These are phyloP conservation scores for Eupeodes luniger DNA, from an alignment of 2,888 invertebrate genomes.

Conservation along the genomic window DNA sequence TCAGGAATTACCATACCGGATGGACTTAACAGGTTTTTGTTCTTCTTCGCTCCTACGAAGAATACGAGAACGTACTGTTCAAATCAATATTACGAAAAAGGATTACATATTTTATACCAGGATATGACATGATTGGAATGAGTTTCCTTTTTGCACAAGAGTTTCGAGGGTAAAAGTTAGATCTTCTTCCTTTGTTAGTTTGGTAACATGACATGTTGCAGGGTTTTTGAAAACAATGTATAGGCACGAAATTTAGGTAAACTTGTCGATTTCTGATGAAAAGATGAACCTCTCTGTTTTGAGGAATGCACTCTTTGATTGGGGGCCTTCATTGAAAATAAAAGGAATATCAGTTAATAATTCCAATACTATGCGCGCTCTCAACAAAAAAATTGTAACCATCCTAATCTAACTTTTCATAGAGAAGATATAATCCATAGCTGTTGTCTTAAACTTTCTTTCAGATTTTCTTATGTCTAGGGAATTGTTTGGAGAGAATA, in stretches of 20 bases:
- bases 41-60: background rate
- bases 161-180: background rate
- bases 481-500: constrained; percentile 1
- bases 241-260: no score
- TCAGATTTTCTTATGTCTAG: background rate
- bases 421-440: background rate
- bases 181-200: background rate
- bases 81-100: constrained; percentile 22
- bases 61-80: background rate
- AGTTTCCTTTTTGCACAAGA: background rate
- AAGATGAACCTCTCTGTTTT: no score
- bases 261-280: no score
- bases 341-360: no score
- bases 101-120: constrained; percentile 10
- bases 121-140: background rate
- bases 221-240: background rate
- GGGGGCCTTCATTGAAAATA: no score
- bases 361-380: no score
- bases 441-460: background rate
- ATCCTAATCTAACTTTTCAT: no score
- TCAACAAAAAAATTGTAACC: no score
- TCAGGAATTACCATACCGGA: constrained; percentile 38
- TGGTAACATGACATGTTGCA: background rate
- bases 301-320: no score
- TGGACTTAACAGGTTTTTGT: constrained; percentile 18